Conservation (phyloP, 1,140 invertebrate genomes). For the Zaprionus davidi region DNA sequence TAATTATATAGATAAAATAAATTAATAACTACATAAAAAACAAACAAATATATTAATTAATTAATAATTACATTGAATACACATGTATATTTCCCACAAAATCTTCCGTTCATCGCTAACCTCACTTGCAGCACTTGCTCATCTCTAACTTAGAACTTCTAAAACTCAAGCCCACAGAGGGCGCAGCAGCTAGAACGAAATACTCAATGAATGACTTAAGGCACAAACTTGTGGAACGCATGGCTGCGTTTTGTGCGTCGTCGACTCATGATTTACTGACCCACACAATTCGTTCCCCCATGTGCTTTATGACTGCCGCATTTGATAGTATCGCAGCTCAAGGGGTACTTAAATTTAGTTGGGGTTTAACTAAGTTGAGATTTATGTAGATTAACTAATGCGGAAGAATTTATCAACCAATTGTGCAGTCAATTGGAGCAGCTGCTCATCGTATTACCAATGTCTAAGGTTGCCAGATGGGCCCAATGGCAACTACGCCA, state of each 20-base stretch:
- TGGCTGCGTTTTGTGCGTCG: conserved; percentile 53
- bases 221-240: conserved; percentile 55
- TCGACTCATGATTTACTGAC: conserved; percentile 52
- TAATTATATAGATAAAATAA: no score
- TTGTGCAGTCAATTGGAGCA: conserved; percentile 71
- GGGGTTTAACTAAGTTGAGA: conserved; percentile 11
- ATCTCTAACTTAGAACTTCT: conserved; percentile 1
- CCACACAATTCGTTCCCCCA: conserved; percentile 19
- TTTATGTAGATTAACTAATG: conserved; percentile 62
- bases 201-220: conserved; percentile 53
- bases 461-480: not conserved
- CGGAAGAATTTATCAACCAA: conserved; percentile 68
- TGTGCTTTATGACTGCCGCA: conserved; percentile 67
- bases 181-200: conserved; percentile 2
- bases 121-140: not conserved
- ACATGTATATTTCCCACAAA: no score
- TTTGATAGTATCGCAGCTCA: conserved; percentile 58
- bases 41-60: not conserved
- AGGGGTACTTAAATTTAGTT: conserved; percentile 20
- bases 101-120: no score
- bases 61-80: not conserved
- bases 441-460: not conserved
- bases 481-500: conserved; percentile 8
- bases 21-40: no score
- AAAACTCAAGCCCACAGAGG: conserved; percentile 3